Conservation (phyloP, 2,113 vertebrate genomes). For the Vulpes ferrilata region DNA sequence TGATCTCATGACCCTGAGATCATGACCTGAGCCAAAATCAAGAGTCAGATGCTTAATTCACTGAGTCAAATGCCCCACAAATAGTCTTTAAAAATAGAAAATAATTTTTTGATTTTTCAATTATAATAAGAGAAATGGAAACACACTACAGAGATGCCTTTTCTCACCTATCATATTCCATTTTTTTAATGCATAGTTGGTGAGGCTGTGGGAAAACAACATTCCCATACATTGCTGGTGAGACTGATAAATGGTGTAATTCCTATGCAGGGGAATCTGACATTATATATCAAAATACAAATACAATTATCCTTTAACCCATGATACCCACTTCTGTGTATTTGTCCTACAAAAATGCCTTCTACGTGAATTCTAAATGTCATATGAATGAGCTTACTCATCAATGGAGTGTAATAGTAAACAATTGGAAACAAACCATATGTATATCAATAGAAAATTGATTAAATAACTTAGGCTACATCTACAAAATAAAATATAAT, state of each 20-base stretch:
- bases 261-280: not conserved
- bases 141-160: not conserved
- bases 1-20: not conserved
- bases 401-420: not conserved
- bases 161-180: not conserved
- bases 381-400: not conserved
- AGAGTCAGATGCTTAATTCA: not conserved
- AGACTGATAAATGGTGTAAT: not conserved
- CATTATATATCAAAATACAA: slow-evolving; percentile 32
- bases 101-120: slow-evolving; percentile 6
- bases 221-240: not conserved
- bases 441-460: not conserved
- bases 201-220: not conserved
- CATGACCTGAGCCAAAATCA: not conserved
- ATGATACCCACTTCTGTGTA: not conserved
- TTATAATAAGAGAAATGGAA: slow-evolving; percentile 3
- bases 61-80: not conserved
- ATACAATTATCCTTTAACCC: not conserved
- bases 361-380: slow-evolving; percentile 18
- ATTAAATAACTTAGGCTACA: slow-evolving; percentile 25
- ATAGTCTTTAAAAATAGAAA: slow-evolving; percentile 6
- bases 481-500: slow-evolving; percentile 17
- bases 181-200: not conserved
- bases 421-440: not conserved
- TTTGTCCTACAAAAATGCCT: not conserved